A percentile compares a stretch with the other conserved stretches of the same genome.
Evolutionary conservation across 2,113 vertebrate genomes (phyloP).

Genomic region (Myocastor coypus): DNA sequence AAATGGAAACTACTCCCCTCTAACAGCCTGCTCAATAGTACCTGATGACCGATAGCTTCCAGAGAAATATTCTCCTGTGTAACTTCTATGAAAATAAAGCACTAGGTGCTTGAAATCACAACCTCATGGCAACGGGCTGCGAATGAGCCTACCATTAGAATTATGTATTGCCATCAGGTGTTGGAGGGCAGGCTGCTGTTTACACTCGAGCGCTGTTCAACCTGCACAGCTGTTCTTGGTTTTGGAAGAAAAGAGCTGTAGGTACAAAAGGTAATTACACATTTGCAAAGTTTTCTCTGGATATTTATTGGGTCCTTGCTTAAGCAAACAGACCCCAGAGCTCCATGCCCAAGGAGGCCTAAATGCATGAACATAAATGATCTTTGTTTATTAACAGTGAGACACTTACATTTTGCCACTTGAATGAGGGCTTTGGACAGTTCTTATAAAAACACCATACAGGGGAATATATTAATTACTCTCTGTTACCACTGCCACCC

Average conservation of each 20-base stretch:
- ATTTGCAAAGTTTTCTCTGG: constrained; percentile 1
- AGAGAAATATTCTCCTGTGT: background rate
- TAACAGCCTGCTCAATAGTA: background rate
- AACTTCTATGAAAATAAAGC: constrained; percentile 60
- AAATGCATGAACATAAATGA: background rate
- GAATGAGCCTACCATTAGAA: background rate
- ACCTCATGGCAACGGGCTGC: constrained; percentile 1
- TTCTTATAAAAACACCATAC: constrained; percentile 59
- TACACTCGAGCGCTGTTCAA: background rate
- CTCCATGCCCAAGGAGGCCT: background rate
- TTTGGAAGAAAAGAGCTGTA: constrained; percentile 1
- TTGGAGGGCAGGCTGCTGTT: background rate
- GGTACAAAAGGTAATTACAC: background rate
- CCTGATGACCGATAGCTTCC: constrained; percentile 11
- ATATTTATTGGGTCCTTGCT: background rate
- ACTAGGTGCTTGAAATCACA: constrained; percentile 7
- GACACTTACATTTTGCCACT: background rate
- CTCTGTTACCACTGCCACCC: background rate
- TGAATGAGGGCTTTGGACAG: background rate
- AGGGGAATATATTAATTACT: constrained; percentile 54
- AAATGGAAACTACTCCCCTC: background rate
- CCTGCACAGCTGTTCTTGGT: background rate
- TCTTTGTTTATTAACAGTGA: constrained; percentile 24
- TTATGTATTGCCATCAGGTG: background rate
- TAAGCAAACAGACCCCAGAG: constrained; percentile 19